phyloP scores from a whole-genome alignment of 2,797 vertebrate species.

The Bovichtus diacanthus region DNA sequence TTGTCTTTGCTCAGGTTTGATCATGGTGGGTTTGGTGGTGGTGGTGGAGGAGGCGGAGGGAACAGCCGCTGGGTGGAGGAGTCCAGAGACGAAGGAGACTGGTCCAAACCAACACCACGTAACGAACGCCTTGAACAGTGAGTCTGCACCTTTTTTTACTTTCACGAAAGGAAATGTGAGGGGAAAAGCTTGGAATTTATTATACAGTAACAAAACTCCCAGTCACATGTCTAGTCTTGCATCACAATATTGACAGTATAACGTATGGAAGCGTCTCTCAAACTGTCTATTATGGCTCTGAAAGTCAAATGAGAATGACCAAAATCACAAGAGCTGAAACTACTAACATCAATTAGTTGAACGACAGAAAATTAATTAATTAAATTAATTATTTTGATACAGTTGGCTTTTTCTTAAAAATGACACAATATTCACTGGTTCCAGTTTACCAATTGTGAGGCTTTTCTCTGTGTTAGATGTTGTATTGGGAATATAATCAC shows the following conservation, averaged over 20 bases:
- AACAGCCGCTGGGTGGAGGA: conserved; percentile 96
- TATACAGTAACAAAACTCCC: not conserved
- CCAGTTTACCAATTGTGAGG: not conserved
- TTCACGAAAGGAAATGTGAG: not conserved
- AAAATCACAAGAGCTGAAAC: not conserved
- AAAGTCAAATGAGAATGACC: not conserved
- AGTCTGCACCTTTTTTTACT: conserved; percentile 70
- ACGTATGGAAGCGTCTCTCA: not conserved
- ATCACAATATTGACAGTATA: not conserved
- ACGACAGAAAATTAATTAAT: not conserved
- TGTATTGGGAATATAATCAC: not conserved
- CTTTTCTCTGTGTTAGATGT: not conserved
- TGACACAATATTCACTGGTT: not conserved
- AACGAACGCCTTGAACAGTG: conserved; percentile 95
- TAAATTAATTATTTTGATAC: too few relatives aligned
- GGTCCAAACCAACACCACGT: conserved; percentile 94
- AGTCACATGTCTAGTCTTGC: not conserved
- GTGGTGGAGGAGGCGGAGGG: conserved; percentile 73
- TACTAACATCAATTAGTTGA: too few relatives aligned
- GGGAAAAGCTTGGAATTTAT: not conserved
- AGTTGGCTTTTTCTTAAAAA: not conserved
- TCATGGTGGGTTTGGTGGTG: conserved; percentile 81
- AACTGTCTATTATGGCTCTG: not conserved
- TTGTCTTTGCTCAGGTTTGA: conserved; percentile 83
- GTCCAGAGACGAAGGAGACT: conserved; percentile 93